Evolutionary conservation across 2,888 invertebrate genomes (phyloP), one percentile per base, ranked within the genome.

Genomic region (Leuctra nigra): DNA sequence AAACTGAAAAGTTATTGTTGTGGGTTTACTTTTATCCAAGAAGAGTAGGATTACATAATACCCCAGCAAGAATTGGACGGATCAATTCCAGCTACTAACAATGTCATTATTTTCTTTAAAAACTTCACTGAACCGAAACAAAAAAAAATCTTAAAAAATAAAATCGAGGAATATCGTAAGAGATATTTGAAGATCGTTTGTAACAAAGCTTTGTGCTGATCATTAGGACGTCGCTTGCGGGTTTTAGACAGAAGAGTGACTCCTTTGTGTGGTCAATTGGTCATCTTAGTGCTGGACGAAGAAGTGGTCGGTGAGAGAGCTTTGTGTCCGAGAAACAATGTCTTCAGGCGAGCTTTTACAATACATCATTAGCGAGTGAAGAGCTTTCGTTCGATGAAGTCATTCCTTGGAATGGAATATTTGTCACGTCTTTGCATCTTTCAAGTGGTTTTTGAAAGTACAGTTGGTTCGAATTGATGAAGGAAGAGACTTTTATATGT

Each of bases 241-340:
- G 50, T 16, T 50, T 35, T 22, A 50, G 22, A 11, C 50, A 16
- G n/a, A 13, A 16, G 50, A 50, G 50, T 50, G 44, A 6, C 20
- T 50, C 50, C 50, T 33, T 50, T 50, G 50, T 50, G 22, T 13
- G 50, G 50, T 50, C 50, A 50, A 50, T 50, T 50, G 50, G 50
- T 50, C 50, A 50, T 50, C 50, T 50, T 50, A 50, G 2, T 4
- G n/a, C 25, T 14, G n/a, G 46, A 6, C 14, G 25, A 29, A 50
- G 33, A 50, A 50, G 50, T 35, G 50, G 50, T 50, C 50, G 35
- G 50, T 50, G 33, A 29, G 6, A 50, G 33, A 35, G 50, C 35
- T 35, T 23, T 48, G 29, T 14, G 35, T 35, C 35, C 11, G 20
- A 33, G 18, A 35, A 50, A 50, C 50, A 50, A 50, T 50, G 50